phyloP scores from a whole-genome alignment of 2,113 vertebrate species.

The Sylvilagus bachmani region DNA sequence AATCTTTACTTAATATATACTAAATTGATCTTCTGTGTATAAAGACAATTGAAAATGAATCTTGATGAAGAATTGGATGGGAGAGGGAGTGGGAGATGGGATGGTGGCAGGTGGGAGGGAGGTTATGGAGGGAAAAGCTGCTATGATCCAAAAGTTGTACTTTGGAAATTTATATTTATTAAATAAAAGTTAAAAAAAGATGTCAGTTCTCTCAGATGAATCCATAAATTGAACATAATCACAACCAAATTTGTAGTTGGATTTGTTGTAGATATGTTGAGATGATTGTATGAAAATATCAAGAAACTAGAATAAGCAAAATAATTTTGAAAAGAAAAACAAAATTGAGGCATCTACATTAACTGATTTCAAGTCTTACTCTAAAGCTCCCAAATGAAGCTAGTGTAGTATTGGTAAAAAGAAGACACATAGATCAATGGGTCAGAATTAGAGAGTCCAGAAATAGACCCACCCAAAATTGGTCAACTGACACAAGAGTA shows the following conservation, averaged over 20 bases:
- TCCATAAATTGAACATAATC: background rate
- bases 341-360: background rate
- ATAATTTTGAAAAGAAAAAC: background rate
- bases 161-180: too few relatives aligned
- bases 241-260: background rate
- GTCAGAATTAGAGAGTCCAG: background rate
- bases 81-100: too few relatives aligned
- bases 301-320: background rate
- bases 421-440: background rate
- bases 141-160: too few relatives aligned
- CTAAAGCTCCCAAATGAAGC: background rate
- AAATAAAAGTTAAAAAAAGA: background rate
- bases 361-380: constrained; percentile 12
- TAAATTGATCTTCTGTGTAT: too few relatives aligned
- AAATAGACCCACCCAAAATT: background rate
- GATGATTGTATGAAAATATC: background rate
- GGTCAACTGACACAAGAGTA: background rate
- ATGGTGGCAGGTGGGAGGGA: too few relatives aligned
- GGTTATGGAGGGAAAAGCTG: too few relatives aligned
- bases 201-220: background rate
- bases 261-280: background rate
- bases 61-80: too few relatives aligned
- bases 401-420: background rate
- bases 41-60: too few relatives aligned
- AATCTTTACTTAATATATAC: too few relatives aligned